A percentile compares a stretch with the other conserved stretches of the same genome.
phyloP scores from a whole-genome alignment of 2,113 vertebrate genomes.

The Melospiza melodia region DNA sequence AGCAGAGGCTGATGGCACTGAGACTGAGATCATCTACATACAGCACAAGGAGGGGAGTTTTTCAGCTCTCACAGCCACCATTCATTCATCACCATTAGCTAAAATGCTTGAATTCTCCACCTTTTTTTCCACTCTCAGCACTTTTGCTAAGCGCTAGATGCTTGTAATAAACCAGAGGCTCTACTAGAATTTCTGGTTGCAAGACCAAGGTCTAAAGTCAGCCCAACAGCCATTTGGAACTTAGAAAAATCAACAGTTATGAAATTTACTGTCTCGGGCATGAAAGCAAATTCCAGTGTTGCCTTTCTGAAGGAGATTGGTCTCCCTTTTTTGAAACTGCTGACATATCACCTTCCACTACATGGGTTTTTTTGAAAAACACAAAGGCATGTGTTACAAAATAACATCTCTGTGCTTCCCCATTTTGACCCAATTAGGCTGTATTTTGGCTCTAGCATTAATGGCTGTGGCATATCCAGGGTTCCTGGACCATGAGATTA shows the following conservation, averaged over 20 bases:
- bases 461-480: neutral
- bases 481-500: neutral
- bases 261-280: neutral
- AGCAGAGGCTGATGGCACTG: neutral
- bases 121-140: neutral
- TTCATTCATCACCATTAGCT: neutral
- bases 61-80: neutral
- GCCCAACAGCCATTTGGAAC: neutral
- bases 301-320: neutral
- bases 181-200: neutral
- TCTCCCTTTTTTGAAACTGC: neutral
- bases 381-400: neutral
- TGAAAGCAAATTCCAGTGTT: neutral
- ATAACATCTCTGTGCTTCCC: neutral
- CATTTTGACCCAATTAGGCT: neutral
- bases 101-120: neutral
- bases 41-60: neutral
- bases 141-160: neutral
- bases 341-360: neutral
- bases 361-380: neutral
- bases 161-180: neutral
- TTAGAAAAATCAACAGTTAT: neutral
- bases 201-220: neutral
- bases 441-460: neutral
- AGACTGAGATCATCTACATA: neutral